Evolutionary conservation across 2,888 invertebrate genomes (phyloP).

Genomic region (Leucozona laternaria): DNA sequence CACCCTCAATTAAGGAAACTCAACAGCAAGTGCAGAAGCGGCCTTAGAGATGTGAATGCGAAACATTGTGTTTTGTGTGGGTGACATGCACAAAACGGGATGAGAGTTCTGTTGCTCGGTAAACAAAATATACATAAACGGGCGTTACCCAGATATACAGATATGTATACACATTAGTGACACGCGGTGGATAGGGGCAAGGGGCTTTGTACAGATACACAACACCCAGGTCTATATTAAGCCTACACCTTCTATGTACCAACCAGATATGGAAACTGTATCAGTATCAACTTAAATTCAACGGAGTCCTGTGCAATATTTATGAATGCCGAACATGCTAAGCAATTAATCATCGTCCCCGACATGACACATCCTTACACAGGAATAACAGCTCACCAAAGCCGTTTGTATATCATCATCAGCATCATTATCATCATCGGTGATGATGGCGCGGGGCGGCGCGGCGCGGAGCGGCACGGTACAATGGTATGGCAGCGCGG

Average conservation of each 20-base stretch:
- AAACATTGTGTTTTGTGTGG: constrained; percentile 59
- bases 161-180: background rate
- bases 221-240: constrained; percentile 49
- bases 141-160: constrained; percentile 4
- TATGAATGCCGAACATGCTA: constrained; percentile 74
- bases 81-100: constrained; percentile 59
- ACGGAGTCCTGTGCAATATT: constrained; percentile 72
- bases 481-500: too few species aligned
- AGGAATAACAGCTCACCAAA: constrained; percentile 48
- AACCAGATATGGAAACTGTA: constrained; percentile 60
- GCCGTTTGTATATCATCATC: constrained; percentile 42
- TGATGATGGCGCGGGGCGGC: background rate
- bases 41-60: constrained; percentile 39
- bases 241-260: constrained; percentile 20
- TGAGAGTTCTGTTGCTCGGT: constrained; percentile 8
- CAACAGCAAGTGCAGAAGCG: constrained; percentile 54
- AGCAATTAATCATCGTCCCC: constrained; percentile 73
- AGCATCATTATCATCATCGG: constrained; percentile 42
- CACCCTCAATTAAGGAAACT: constrained; percentile 70
- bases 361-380: constrained; percentile 59
- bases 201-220: too few species aligned
- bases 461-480: background rate
- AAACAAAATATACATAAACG: constrained; percentile 37
- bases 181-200: background rate
- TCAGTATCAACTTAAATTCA: constrained; percentile 73